Percentiles rank a stretch among this genome's conserved stretches.
Evolutionary conservation across 2,888 invertebrate species (phyloP).

Genomic region (Epsilonema sp.): DNA sequence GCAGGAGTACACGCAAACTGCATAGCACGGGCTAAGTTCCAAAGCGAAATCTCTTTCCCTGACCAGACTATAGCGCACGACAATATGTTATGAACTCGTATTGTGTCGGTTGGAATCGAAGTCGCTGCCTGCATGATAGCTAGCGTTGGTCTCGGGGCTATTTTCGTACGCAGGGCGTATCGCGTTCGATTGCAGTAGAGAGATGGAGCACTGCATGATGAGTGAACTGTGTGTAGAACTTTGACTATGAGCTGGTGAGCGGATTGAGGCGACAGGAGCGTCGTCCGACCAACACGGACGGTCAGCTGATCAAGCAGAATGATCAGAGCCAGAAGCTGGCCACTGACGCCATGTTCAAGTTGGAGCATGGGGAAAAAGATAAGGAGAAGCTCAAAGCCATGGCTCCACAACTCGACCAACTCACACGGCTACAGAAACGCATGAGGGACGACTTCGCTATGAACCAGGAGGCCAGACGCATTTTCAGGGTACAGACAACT

Average conservation of each 20-base stretch:
- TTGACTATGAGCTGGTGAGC: conserved; percentile 82
- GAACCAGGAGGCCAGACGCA: conserved; percentile 59
- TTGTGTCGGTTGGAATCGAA: too few species aligned
- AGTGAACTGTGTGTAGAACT: conserved; percentile 60
- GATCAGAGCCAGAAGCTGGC: conserved; percentile 67
- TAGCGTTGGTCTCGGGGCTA: too few species aligned
- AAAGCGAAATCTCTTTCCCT: too few species aligned
- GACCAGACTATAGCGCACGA: too few species aligned
- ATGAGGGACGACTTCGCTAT: conserved; percentile 84
- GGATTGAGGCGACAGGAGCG: conserved; percentile 91
- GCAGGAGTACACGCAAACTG: too few species aligned
- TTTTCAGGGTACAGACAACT: conserved; percentile 50
- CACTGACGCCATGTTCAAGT: conserved; percentile 90
- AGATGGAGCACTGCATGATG: too few species aligned
- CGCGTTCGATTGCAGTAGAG: too few species aligned
- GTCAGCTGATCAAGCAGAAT: conserved; percentile 37
- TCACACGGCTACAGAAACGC: conserved; percentile 52
- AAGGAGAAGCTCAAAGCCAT: conserved; percentile 46
- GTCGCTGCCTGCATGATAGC: too few species aligned
- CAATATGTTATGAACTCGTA: too few species aligned
- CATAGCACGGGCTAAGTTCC: too few species aligned
- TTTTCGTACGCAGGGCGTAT: too few species aligned
- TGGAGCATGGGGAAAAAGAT: conserved; percentile 76
- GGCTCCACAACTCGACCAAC: conserved; percentile 49
- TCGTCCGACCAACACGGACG: conserved; percentile 45